A percentile compares a stretch with the other conserved stretches of the same genome.
Conservation (phyloP, 2,113 vertebrate genomes). For the Poicephalus meyeri region DNA sequence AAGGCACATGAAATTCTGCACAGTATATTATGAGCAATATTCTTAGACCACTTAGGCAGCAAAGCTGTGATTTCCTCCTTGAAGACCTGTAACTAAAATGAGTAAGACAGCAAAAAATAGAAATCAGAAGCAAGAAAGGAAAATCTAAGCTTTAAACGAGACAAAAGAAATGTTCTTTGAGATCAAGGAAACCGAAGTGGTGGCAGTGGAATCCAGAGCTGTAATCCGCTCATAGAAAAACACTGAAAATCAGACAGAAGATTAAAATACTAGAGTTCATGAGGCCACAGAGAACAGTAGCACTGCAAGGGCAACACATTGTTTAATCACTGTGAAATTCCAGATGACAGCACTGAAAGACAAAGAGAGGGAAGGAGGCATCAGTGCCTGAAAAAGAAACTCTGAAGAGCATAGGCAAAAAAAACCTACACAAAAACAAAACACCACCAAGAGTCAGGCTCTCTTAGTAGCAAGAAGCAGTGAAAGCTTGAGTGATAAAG, state of each 20-base stretch:
- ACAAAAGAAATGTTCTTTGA: not conserved
- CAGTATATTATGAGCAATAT: not conserved
- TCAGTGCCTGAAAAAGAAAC: conserved; percentile 54
- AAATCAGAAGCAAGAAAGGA: not conserved
- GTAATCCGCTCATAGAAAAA: conserved; percentile 15
- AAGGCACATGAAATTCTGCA: not conserved
- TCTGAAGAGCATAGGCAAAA: not conserved
- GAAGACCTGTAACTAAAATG: not conserved
- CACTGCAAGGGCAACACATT: conserved; percentile 50
- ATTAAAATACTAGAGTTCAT: conserved; percentile 59
- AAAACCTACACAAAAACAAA: not conserved
- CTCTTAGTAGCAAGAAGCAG: not conserved
- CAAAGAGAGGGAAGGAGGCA: conserved; percentile 38
- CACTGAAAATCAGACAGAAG: conserved; percentile 18
- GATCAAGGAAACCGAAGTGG: conserved; percentile 38
- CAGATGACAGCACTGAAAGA: conserved; percentile 69
- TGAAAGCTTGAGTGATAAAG: not conserved
- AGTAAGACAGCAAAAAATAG: not conserved
- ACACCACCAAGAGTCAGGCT: not conserved
- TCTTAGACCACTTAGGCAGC: not conserved
- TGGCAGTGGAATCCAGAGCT: not conserved
- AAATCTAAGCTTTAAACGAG: not conserved
- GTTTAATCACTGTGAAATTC: conserved; percentile 66
- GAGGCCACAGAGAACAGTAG: conserved; percentile 37
- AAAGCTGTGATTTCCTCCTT: not conserved